A percentile compares a stretch with the other conserved stretches of the same genome.
phyloP scores from a whole-genome alignment of 1,140 invertebrate genomes.

The Apis laboriosa region DNA sequence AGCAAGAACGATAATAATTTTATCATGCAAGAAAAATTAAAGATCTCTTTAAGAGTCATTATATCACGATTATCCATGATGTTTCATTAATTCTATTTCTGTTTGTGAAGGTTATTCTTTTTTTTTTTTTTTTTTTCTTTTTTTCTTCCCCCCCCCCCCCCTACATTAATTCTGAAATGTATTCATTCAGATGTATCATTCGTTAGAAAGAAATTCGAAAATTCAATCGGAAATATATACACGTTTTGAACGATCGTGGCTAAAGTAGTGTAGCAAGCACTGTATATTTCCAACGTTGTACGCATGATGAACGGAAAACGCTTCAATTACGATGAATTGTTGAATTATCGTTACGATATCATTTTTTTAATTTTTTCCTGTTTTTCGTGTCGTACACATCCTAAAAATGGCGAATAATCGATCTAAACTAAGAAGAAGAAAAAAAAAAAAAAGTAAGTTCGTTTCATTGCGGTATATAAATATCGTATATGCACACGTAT shows the following conservation, averaged over 20 bases:
- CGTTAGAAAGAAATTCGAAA: not conserved
- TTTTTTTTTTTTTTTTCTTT: not conserved
- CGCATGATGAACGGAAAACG: not conserved
- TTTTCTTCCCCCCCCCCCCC: not conserved
- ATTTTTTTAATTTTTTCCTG: not conserved
- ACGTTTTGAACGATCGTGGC: conserved; percentile 15
- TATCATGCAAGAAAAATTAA: not conserved
- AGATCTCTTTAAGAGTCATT: not conserved
- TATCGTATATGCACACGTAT: not conserved
- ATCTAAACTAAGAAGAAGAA: not conserved
- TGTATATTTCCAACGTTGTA: conserved; percentile 22
- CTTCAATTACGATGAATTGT: conserved; percentile 20
- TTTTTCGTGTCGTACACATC: not conserved
- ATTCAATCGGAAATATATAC: not conserved
- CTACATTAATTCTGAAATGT: not conserved
- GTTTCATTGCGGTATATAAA: conserved; percentile 1
- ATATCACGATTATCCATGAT: not conserved
- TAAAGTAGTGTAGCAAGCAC: conserved; percentile 5
- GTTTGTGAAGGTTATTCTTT: conserved; percentile 8
- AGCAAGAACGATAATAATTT: not conserved
- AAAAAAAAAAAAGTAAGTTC: conserved; percentile 9
- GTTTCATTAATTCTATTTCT: not conserved
- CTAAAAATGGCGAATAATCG: not conserved
- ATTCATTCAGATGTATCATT: not conserved
- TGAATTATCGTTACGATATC: conserved; percentile 18